Percentiles rank a stretch among this genome's conserved stretches.
phyloP scores from a whole-genome alignment of 2,888 invertebrate species.

The Diaprepes abbreviatus region DNA sequence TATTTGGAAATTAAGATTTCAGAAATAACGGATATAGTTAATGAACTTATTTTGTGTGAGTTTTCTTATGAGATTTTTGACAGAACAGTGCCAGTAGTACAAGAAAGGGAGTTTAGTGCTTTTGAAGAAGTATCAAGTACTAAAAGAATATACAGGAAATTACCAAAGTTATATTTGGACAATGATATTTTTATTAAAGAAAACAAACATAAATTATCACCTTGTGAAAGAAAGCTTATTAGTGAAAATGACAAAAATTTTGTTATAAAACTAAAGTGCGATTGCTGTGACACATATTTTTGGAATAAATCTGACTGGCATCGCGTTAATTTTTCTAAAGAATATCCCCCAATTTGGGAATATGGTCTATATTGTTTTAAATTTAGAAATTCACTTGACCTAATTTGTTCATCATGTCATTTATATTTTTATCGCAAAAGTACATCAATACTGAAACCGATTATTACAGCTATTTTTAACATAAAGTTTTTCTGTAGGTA shows the following conservation, averaged over 20 bases:
- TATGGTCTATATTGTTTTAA: not conserved
- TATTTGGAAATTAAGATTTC: no score
- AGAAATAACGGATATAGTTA: not conserved
- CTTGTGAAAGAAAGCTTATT: slow-evolving; percentile 9
- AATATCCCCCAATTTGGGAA: not conserved
- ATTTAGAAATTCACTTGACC: not conserved
- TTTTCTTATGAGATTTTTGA: not conserved
- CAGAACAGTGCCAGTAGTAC: not conserved
- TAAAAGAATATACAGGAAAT: not conserved
- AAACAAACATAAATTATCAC: not conserved
- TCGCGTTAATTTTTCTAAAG: not conserved
- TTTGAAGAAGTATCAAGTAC: not conserved
- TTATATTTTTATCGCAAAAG: no score
- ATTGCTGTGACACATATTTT: not conserved
- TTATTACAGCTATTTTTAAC: slow-evolving; percentile 2
- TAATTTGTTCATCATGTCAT: no score
- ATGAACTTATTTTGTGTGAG: not conserved
- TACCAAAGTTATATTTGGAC: slow-evolving; percentile 4
- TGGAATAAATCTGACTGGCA: not conserved
- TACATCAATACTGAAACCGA: no score
- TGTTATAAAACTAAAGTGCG: not conserved
- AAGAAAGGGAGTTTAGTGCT: not conserved
- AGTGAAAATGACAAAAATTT: not conserved
- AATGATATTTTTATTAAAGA: not conserved
- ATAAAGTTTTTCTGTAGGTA: not conserved